Evolutionary conservation across 2,113 vertebrate species (phyloP).

Genomic region (Platanista minor): DNA sequence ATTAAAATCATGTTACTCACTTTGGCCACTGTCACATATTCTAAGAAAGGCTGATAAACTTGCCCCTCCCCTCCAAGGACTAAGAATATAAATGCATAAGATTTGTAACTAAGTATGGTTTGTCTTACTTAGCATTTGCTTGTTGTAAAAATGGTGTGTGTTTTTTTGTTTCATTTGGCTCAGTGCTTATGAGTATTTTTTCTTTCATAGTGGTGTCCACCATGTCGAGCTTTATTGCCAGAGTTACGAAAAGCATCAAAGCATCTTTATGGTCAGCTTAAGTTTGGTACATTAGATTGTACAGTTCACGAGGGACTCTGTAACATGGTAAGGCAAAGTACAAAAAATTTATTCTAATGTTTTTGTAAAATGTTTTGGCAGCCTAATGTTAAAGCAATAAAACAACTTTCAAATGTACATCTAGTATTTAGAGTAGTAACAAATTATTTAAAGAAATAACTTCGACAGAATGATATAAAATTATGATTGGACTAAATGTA

Average conservation of each 20-base stretch:
- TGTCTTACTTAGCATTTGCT: not conserved
- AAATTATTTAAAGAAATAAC: not conserved
- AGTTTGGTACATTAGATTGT: constrained; percentile 96
- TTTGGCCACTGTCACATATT: not conserved
- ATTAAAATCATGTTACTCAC: not conserved
- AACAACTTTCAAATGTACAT: not conserved
- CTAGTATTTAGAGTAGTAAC: not conserved
- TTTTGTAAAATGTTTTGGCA: not conserved
- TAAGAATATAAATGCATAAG: not conserved
- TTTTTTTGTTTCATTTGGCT: not conserved
- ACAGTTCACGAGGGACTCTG: constrained; percentile 94
- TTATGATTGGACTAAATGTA: constrained; percentile 8
- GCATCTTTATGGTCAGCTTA: constrained; percentile 92
- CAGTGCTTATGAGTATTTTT: not conserved
- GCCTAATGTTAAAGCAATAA: not conserved
- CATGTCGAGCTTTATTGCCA: constrained; percentile 93
- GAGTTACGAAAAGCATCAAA: constrained; percentile 97
- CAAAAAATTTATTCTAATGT: not conserved
- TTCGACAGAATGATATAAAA: not conserved
- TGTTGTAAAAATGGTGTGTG: not conserved
- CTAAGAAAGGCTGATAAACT: not conserved
- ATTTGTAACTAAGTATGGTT: not conserved
- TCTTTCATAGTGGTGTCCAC: constrained; percentile 94
- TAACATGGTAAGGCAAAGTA: constrained; percentile 86
- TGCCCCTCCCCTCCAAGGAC: not conserved